Evolutionary conservation across 2,113 vertebrate species (phyloP).

Genomic region (Prunella himalayana): DNA sequence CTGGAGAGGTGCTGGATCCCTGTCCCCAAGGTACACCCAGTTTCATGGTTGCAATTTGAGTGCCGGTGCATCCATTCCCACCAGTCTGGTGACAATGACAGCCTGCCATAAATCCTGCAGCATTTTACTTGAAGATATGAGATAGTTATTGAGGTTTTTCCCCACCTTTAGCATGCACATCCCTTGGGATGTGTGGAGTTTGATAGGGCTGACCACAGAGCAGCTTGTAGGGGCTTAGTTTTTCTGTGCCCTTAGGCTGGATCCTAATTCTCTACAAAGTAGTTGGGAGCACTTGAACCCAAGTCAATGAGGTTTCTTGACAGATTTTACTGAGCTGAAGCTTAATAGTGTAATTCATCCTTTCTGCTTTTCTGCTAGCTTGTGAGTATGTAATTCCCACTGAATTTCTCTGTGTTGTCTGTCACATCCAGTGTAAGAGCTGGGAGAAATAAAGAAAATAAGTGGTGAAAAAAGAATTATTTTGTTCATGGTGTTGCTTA

Average conservation of each 20-base stretch:
- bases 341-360: not conserved
- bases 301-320: not conserved
- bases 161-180: not conserved
- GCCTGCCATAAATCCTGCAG: not conserved
- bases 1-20: not conserved
- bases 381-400: not conserved
- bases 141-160: not conserved
- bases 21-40: not conserved
- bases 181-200: not conserved
- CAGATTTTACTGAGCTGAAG: not conserved
- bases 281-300: not conserved
- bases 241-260: not conserved
- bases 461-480: not conserved
- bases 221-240: not conserved
- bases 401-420: not conserved
- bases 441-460: not conserved
- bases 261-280: not conserved
- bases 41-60: not conserved
- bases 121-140: not conserved
- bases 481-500: not conserved
- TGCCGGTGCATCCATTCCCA: not conserved
- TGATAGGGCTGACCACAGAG: not conserved
- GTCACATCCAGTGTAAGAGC: not conserved
- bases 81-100: not conserved
- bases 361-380: not conserved